Evolutionary conservation across 2,113 vertebrate species (phyloP).

Genomic region (Carassius auratus): DNA sequence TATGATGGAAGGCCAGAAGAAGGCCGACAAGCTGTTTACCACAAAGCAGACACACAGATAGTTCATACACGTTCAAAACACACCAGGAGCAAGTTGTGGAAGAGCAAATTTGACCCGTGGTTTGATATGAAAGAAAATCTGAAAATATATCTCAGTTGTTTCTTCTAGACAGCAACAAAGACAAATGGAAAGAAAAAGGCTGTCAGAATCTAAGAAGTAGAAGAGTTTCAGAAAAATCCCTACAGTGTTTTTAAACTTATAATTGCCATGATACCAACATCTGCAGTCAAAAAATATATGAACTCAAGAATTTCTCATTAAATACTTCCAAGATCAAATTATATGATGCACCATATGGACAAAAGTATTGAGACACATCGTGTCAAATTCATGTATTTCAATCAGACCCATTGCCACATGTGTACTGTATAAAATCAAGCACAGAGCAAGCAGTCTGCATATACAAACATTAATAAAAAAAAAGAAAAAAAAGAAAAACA

Average conservation of each 20-base stretch:
- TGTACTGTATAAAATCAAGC: not conserved
- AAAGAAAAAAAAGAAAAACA: too few species aligned
- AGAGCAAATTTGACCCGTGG: not conserved
- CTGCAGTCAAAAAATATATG: not conserved
- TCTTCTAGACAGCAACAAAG: not conserved
- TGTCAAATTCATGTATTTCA: not conserved
- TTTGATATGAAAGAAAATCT: not conserved
- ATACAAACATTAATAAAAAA: not conserved
- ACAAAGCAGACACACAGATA: not conserved
- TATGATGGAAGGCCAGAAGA: slow-evolving; percentile 8
- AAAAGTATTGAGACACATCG: not conserved
- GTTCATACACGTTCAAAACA: not conserved
- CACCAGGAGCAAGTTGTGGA: not conserved
- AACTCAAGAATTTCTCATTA: not conserved
- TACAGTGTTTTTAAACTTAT: not conserved
- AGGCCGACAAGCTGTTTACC: slow-evolving; percentile 20
- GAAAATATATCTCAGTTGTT: not conserved
- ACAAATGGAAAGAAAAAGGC: not conserved
- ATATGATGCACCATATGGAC: not conserved
- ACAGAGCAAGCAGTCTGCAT: not conserved
- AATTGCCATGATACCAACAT: not conserved
- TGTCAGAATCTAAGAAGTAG: not conserved
- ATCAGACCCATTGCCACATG: not conserved
- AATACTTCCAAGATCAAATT: not conserved
- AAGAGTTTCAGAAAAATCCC: not conserved